Base-by-base conservation (phyloP, 1,140 invertebrate species). In the Papilio polytes region DNA sequence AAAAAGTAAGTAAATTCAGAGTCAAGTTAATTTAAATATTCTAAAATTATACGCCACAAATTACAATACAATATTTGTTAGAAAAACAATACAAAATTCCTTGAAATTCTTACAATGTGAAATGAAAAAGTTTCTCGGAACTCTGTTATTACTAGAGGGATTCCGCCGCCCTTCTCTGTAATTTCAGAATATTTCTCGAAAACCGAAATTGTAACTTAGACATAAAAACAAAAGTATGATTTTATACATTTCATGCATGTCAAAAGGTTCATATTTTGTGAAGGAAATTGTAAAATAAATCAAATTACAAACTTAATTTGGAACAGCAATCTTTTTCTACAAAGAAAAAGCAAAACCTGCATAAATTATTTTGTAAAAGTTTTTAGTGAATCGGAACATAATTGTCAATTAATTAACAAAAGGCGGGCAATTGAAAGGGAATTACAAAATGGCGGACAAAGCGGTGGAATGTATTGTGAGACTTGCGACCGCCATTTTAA, bases 351-450 rank as follows among this genome's bases (percentile, higher is more conserved):
- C 12, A 36, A 31, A 31, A 36, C 22, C 0, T 63, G 59, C 4
- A 2, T 70, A 70, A 36, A 36, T 36, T 31, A 18, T 36, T 70
- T 70, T 36, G 20, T 70, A 26, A 70, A 70, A 70, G 12, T 70
- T 70, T 31, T 15, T 26, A 36, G 7, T 3, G 26, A 70, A 18
- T 70, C 26, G 22, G 3, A 70, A 70, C 26, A 66, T 31, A 70
- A 70, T 70, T 70, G 63, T 31, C 63, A 70, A 70, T 70, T 63
- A 63, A 63, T 63, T 31, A 70, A 70, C 26, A 70, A 70, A 15
- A 70, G 26, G 26, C 63, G 26, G 13, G 12, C 63, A 36, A 6
- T 3, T 70, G 59, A 63, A 63, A 63, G 9, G 59, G 22, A 26
- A 31, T 63, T 70, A 70, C 63, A 70, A 70, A 70, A 70, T 70